phyloP scores from a whole-genome alignment of 1,140 invertebrate genomes.

The Ridgeia piscesae region DNA sequence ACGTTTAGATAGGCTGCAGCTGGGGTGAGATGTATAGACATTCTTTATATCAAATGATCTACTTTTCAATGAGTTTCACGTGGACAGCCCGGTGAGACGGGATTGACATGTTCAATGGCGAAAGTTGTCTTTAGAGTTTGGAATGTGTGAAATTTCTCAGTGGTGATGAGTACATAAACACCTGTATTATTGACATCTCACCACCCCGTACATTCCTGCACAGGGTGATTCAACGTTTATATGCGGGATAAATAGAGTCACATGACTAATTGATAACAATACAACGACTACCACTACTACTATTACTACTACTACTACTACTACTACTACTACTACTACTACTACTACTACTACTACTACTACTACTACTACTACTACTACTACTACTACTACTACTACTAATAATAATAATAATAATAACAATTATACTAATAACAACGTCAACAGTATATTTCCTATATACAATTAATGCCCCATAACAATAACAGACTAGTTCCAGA shows the following conservation, averaged over 20 bases:
- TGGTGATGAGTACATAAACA: neutral
- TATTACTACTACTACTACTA: too few species aligned
- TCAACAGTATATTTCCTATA: neutral
- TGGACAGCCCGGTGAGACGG: neutral
- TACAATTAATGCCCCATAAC: neutral
- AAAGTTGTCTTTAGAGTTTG: neutral
- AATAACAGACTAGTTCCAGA: neutral
- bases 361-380: too few species aligned
- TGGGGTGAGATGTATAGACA: neutral
- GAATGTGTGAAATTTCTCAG: neutral
- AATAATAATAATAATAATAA: too few species aligned
- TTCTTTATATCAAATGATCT: neutral
- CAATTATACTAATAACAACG: too few species aligned
- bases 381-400: too few species aligned
- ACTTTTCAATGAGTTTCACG: neutral
- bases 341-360: too few species aligned
- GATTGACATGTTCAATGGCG: neutral
- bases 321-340: too few species aligned
- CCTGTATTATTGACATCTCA: neutral
- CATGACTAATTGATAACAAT: too few species aligned
- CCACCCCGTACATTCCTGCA: neutral
- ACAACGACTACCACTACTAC: too few species aligned
- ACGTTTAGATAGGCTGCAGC: neutral
- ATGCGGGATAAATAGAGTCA: neutral
- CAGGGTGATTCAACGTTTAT: neutral